Evolutionary conservation across 2,888 invertebrate genomes (phyloP).

Genomic region (Hyalella azteca): DNA sequence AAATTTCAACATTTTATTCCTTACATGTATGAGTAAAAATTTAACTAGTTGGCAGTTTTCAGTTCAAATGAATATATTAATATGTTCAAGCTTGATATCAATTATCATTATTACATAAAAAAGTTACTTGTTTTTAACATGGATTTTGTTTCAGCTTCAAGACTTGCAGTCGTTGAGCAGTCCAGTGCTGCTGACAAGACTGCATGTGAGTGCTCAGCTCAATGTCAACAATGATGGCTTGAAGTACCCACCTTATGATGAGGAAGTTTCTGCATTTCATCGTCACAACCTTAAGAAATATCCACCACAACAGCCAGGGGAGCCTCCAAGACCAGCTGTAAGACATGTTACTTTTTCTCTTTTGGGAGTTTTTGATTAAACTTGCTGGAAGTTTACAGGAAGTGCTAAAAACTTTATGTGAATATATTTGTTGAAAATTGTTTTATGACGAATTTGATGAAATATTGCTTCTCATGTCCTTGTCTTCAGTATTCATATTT

Average conservation of each 20-base stretch:
- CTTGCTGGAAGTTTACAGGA: background rate
- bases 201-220: slow-evolving; percentile 46
- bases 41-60: too few species aligned
- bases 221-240: slow-evolving; percentile 44
- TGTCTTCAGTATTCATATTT: too few species aligned
- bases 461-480: too few species aligned
- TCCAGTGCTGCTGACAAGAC: too few species aligned
- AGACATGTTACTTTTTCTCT: background rate
- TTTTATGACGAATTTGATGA: background rate
- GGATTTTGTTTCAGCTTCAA: too few species aligned
- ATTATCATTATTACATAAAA: too few species aligned
- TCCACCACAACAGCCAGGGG: slow-evolving; percentile 39
- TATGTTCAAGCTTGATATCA: too few species aligned
- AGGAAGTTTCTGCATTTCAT: slow-evolving; percentile 44
- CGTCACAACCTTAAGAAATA: slow-evolving; percentile 41
- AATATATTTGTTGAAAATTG: background rate
- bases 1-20: too few species aligned
- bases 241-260: slow-evolving; percentile 42
- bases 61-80: too few species aligned
- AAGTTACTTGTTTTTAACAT: too few species aligned
- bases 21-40: too few species aligned
- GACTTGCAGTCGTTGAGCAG: too few species aligned
- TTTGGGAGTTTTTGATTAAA: background rate
- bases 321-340: slow-evolving; percentile 39
- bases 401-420: background rate